Conservation (phyloP, 92 coral and sea anemone genomes). For the Siderastrea radians region DNA sequence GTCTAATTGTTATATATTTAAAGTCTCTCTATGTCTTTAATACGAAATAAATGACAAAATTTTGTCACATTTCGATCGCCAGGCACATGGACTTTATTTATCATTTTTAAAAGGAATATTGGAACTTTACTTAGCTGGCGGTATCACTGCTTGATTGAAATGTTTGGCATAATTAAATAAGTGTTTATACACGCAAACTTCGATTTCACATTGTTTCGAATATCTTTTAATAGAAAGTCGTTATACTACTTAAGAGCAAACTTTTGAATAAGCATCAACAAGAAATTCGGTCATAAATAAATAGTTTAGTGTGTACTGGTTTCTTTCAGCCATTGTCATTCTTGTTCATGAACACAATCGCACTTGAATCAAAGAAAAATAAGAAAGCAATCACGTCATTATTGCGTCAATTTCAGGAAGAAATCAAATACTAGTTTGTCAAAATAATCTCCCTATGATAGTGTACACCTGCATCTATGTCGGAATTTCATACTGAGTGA, state of each 20-base stretch:
- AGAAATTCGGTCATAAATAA: background rate
- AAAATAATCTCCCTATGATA: conserved; percentile 2
- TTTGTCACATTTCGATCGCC: background rate
- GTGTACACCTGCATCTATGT: conserved; percentile 28
- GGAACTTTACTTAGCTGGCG: conserved; percentile 10
- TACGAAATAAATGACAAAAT: background rate
- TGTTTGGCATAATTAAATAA: conserved; percentile 42
- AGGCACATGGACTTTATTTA: conserved; percentile 23
- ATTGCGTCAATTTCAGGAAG: conserved; percentile 36
- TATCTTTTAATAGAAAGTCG: background rate
- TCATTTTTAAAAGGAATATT: background rate
- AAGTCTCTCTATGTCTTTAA: no score
- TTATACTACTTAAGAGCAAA: background rate
- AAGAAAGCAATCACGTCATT: conserved; percentile 13
- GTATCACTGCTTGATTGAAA: conserved; percentile 29
- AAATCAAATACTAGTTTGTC: conserved; percentile 44
- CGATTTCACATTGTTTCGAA: background rate
- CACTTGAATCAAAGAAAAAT: conserved; percentile 29
- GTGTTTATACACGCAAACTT: conserved; percentile 48
- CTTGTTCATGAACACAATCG: background rate
- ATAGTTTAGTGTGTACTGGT: background rate
- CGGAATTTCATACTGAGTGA: conserved; percentile 28
- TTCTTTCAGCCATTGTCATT: conserved; percentile 12
- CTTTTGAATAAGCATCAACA: background rate
- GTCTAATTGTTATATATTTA: no score